Base-by-base conservation (phyloP, 1,140 invertebrate genomes). In the Drosophila chauvacae region DNA sequence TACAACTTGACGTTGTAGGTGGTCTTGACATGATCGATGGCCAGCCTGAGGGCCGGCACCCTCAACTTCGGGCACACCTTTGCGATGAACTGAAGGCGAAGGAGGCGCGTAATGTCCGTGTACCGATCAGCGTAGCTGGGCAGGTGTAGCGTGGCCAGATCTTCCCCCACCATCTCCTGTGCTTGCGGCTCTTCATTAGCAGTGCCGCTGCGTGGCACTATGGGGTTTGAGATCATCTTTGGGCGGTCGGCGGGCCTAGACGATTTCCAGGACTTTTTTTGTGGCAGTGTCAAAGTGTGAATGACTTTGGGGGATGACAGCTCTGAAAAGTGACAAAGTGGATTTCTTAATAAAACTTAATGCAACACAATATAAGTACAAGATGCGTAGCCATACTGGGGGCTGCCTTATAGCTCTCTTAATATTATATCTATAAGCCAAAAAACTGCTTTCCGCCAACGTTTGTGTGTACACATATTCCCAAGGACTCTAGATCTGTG, bases 1-100 rank as follows among this genome's bases (percentile, higher is more conserved):
- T 87, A 87, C 37, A 87, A 44, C 39, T 73, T 73, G 1, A 87
- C 71, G 35, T 87, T 87, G 30, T 71, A 87, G 2, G 83, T 87
- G 7, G 59, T 55, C 80, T 87, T 87, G 6, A 87, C 84, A 20
- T 88, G 71, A 10, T 63, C 62, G 14, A 87, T 73, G 53, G 83
- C 83, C 64, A 87, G 18, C 20, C 83, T 77, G 0, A 87, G 60
- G 7, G 83, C 83, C 11, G 64, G 42, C 26, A 84, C 84, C 4
- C 77, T 61, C 23, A 88, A 35, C 20, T 77, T 66, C 7, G 80
- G 84, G 20, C 83, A 88, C 26, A 88, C 83, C 30, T 77, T 48
- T 0, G 83, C 80, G 4, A 87, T 87, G 13, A 87, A 87, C 64
- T 77, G 77, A 1, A 87, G 47, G 0, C 83, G 84, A 1, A 69